Evolutionary conservation across 2,113 vertebrate species (phyloP).

Genomic region (Phoxinus phoxinus): DNA sequence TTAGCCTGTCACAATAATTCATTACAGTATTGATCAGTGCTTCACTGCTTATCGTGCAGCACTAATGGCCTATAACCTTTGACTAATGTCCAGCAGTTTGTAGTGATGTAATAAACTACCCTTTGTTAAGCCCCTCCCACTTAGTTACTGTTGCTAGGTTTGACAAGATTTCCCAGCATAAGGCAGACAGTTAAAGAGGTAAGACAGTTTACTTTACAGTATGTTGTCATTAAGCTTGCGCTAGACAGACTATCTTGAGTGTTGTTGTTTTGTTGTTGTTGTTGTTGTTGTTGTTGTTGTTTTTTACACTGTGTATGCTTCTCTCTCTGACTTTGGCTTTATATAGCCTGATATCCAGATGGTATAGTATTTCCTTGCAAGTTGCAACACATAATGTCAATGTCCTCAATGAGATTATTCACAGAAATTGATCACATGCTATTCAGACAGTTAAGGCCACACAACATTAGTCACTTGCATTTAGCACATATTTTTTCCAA

Average conservation of each 20-base stretch:
- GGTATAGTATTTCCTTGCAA: background rate
- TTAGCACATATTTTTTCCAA: background rate
- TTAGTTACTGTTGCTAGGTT: background rate
- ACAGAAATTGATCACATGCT: background rate
- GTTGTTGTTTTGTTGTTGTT: background rate
- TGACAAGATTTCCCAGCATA: background rate
- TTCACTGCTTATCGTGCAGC: background rate
- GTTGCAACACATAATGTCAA: background rate
- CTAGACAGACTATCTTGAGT: background rate
- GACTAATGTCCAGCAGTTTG: background rate
- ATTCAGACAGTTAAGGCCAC: background rate
- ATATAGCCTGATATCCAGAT: background rate
- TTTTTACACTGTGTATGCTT: background rate
- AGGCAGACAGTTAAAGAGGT: background rate
- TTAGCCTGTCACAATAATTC: slow-evolving; percentile 12
- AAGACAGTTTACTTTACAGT: background rate
- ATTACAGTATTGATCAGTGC: background rate
- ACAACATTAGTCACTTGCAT: background rate
- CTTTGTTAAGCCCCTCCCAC: background rate
- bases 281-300: too few species aligned
- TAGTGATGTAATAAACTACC: background rate
- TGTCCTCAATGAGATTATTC: background rate
- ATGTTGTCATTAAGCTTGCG: background rate
- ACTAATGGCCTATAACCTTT: background rate
- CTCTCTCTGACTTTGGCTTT: background rate